Base-by-base conservation (phyloP, 2,113 vertebrate genomes). In the Ceyx cyanopectus region DNA sequence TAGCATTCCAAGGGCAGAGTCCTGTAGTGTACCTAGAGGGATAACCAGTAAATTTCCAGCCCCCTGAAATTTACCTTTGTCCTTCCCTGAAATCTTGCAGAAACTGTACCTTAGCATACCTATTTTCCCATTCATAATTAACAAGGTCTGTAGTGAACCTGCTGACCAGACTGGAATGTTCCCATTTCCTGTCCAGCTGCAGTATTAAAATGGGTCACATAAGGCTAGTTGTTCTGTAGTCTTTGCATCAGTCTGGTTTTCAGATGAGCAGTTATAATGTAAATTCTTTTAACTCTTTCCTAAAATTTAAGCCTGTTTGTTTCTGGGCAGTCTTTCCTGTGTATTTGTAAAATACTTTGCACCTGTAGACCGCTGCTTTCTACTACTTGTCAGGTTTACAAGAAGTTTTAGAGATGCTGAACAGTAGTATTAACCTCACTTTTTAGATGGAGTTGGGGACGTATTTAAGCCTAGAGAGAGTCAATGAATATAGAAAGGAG, bases 111-210 rank as follows among this genome's bases (percentile, higher is more conserved):
- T 83, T 82, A 30, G 27, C 4, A 7, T 74, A 51, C 58, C 16
- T 61, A 3, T 5, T 63, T 91, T 79, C 12, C 41, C 77, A 29
- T 51, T 46, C 68, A 90, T 96, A 88, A 81, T 87, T 53, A 85
- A 50, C 29, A 27, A n/a, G 8, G 70, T 66, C 83, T 86, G 46
- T 58, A 54, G 65, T 10, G 61, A 95, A 37, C 69, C 61, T 61
- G 62, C 72, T 51, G 72, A 76, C 56, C 61, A 61, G 87, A 66
- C 65, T 93, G 92, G 93, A 95, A 89, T 95, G 90, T 95, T 94
- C 67, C 69, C 66, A 69, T 95, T 94, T 94, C 93, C 91, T 89
- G 30, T 76, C 46, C 69, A 84, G 90, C 90, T 87, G 81, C 67
- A 50, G 12, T 89, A 54, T 66, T 95, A 50, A 92, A 90, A 76